Percentiles rank a stretch among this genome's conserved stretches.
Evolutionary conservation across 2,888 invertebrate species (phyloP).

Genomic region (Abrostola tripartita): DNA sequence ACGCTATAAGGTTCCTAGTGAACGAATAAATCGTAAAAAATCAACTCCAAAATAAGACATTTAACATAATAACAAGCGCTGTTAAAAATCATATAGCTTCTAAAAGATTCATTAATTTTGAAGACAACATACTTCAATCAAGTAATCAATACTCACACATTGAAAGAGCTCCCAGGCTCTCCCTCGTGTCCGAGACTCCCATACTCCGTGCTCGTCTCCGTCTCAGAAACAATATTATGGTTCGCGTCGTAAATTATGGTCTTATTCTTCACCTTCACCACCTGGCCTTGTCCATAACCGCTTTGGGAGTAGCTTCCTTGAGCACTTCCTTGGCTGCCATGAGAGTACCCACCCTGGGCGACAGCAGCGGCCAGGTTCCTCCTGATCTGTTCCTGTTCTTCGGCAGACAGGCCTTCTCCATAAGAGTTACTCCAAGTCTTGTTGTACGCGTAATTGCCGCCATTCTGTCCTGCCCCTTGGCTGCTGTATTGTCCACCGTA

Average conservation of each 20-base stretch:
- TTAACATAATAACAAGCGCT: too few species aligned
- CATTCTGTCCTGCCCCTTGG: constrained; percentile 54
- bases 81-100: too few species aligned
- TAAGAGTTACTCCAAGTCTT: constrained; percentile 68
- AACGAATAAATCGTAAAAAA: too few species aligned
- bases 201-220: constrained; percentile 87
- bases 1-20: too few species aligned
- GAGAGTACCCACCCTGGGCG: constrained; percentile 42
- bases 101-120: too few species aligned
- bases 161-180: constrained; percentile 81
- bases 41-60: too few species aligned
- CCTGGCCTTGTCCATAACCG: constrained; percentile 62
- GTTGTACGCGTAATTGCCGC: constrained; percentile 65
- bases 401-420: constrained; percentile 68
- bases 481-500: constrained; percentile 48
- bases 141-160: constrained; percentile 70
- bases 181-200: constrained; percentile 81
- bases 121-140: not conserved
- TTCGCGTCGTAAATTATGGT: constrained; percentile 78
- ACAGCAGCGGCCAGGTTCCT: constrained; percentile 64
- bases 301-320: constrained; percentile 59
- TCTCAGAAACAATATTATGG: constrained; percentile 81
- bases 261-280: constrained; percentile 73
- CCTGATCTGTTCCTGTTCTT: constrained; percentile 74
- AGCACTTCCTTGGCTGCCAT: constrained; percentile 40